Base-by-base conservation (phyloP, 2,113 vertebrate genomes). In the Chloropsis cyanopogon region DNA sequence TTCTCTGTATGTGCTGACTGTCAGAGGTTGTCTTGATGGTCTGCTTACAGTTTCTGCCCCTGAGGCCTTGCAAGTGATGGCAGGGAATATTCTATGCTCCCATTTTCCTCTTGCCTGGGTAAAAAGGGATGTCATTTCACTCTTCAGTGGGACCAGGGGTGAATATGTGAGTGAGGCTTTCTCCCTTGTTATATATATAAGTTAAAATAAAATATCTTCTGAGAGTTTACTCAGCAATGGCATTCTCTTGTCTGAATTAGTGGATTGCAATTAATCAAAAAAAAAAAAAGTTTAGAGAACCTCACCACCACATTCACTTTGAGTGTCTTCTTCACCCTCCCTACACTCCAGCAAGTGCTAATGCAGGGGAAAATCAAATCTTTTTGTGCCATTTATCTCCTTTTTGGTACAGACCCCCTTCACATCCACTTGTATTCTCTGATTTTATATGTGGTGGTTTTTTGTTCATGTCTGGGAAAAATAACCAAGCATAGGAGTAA, bases 291-390 rank as follows among this genome's bases (percentile, higher is more conserved):
- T 46, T 85, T n/a, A 72, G 41, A 79, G n/a, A 46, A 56, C 5
- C 14, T 87, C 41, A 72, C 75, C 14, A 53, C 11, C 15, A 46
- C 22, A 52, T 37, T 56, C 1, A 0, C 28, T 53, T 2, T 0
- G 0, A 86, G 13, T 24, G 14, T 26, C 46, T 11, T 53, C 10
- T 64, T 72, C 12, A 41, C 6, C 6, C 5, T 29, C 15, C 4
- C 6, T 10, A 17, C 2, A 14, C 7, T 14, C 4, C 0, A 0
- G 3, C 15, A 64, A 24, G 7, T 50, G 14, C 4, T 19, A 66
- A 14, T 16, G 16, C 10, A 47, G 15, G 4, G 5, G 72, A 89
- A 79, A 76, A 57, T 29, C 13, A 44, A 12, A 24, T 66, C 2
- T 56, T 17, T 84, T 60, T 41, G 44, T 89, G 11, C 17, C 7